phyloP scores from a whole-genome alignment of 2,888 invertebrate genomes.

The Teleogryllus oceanicus region DNA sequence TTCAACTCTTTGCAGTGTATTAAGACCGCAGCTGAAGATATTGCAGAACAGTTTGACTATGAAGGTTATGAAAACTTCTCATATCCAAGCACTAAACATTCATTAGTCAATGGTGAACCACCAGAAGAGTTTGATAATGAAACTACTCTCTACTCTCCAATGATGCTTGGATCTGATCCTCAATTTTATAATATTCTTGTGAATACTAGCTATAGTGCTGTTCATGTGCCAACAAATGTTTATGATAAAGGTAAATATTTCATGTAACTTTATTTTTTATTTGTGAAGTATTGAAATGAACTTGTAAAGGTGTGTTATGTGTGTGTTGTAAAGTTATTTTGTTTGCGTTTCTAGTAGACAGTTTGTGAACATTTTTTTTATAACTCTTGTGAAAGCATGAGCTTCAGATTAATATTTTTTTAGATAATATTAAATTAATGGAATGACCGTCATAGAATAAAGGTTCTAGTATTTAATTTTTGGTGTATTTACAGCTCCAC shows the following conservation, averaged over 20 bases:
- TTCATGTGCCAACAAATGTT: constrained; percentile 93
- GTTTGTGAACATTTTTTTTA: background rate
- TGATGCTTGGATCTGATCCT: constrained; percentile 65
- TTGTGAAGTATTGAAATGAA: no score
- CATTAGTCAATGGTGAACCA: constrained; percentile 50
- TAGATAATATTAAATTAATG: no score
- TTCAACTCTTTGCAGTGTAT: constrained; percentile 60
- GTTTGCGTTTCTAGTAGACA: no score
- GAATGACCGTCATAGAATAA: no score
- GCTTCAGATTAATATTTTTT: no score
- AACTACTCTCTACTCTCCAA: constrained; percentile 50
- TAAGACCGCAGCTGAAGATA: constrained; percentile 67
- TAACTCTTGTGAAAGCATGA: background rate
- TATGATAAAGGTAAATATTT: constrained; percentile 68
- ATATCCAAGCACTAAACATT: constrained; percentile 83
- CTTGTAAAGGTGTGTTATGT: background rate
- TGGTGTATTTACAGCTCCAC: constrained; percentile 46
- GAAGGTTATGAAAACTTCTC: constrained; percentile 38
- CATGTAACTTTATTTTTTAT: background rate
- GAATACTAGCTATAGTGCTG: constrained; percentile 75
- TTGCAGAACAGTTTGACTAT: constrained; percentile 58
- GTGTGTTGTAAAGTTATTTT: no score
- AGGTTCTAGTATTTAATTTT: no score
- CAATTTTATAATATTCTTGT: constrained; percentile 83
- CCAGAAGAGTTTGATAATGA: constrained; percentile 37